Evolutionary conservation across 2,888 invertebrate species (phyloP).

Genomic region (Luperina nickerlii): DNA sequence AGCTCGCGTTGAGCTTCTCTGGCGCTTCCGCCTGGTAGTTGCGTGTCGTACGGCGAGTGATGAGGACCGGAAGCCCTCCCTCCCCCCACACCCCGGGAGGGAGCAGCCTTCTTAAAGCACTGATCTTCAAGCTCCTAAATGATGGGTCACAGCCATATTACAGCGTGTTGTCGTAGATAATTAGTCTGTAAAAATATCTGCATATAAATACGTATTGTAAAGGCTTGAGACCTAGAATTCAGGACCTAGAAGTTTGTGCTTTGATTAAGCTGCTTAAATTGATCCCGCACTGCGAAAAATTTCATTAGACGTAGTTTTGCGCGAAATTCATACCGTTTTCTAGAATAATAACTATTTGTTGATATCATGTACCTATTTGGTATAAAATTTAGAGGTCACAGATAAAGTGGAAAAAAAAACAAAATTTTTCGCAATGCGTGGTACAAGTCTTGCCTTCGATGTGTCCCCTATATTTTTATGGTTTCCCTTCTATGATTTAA

Average conservation of each 20-base stretch:
- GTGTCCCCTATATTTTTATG: background rate
- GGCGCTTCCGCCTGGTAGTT: background rate
- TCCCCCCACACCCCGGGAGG: conserved; percentile 20
- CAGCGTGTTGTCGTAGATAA: background rate
- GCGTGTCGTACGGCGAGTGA: conserved; percentile 26
- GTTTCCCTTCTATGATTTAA: background rate
- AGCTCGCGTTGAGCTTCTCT: background rate
- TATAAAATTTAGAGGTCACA: background rate
- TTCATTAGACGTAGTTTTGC: too few relatives aligned
- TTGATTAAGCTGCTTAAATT: conserved; percentile 12
- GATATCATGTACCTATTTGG: background rate
- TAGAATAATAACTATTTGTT: background rate
- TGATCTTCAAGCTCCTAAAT: background rate
- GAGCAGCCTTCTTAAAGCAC: conserved; percentile 3
- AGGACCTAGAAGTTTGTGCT: background rate
- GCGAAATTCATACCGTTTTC: background rate
- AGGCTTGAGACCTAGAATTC: background rate
- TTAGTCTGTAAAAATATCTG: background rate
- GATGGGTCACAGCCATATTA: background rate
- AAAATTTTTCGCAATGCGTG: conserved; percentile 19
- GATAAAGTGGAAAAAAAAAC: background rate
- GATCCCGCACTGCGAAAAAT: conserved; percentile 1
- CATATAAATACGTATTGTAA: background rate
- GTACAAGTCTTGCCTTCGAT: background rate
- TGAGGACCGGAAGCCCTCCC: conserved; percentile 49